phyloP scores from a whole-genome alignment of 1,140 invertebrate genomes.

The Lepidurus apus region DNA sequence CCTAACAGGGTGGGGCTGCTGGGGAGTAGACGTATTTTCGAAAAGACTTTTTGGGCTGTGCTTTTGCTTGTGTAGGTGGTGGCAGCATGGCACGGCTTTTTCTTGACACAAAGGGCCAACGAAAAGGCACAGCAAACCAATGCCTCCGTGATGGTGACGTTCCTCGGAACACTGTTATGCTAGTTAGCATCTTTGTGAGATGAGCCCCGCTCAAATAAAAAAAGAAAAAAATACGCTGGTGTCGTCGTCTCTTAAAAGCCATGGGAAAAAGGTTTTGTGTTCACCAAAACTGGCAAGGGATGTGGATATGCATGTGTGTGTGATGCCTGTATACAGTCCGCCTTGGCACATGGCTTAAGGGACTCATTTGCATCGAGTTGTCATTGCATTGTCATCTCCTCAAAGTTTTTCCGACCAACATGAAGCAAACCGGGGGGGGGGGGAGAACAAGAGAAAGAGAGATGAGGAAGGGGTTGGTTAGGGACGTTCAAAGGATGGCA shows the following conservation, averaged over 20 bases:
- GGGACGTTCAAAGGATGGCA: background rate
- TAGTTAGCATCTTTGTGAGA: background rate
- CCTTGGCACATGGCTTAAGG: conserved; percentile 5
- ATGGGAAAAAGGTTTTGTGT: conserved; percentile 9
- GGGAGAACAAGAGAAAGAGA: no score
- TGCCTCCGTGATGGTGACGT: background rate
- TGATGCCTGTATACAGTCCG: background rate
- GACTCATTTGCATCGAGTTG: conserved; percentile 10
- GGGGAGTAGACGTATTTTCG: background rate
- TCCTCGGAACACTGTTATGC: background rate
- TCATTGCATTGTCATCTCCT: conserved; percentile 19
- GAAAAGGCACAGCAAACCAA: background rate
- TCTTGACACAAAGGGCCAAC: background rate
- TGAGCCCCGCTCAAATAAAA: background rate
- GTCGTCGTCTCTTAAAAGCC: background rate
- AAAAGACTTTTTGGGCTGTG: background rate
- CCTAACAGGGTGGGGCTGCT: background rate
- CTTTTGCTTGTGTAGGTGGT: background rate
- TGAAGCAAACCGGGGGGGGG: background rate
- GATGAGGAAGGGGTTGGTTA: background rate
- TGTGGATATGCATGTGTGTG: background rate
- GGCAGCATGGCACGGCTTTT: background rate
- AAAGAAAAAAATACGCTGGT: background rate
- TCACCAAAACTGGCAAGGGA: background rate
- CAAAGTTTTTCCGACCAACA: background rate